phyloP scores from a whole-genome alignment of 2,113 vertebrate genomes.

The Upupa epops region DNA sequence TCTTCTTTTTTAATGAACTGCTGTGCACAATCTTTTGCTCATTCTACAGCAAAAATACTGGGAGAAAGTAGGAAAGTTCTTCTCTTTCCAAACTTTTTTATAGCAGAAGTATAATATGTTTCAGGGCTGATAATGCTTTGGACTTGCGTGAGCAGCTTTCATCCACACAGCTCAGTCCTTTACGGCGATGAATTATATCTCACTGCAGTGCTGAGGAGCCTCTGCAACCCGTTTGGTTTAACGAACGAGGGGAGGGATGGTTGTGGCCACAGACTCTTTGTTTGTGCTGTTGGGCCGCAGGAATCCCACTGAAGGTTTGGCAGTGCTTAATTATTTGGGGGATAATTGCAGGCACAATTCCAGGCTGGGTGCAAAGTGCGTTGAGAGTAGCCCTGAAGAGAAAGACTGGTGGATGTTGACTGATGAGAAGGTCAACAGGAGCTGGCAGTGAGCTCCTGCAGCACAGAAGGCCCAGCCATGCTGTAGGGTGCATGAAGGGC shows the following conservation, averaged over 20 bases:
- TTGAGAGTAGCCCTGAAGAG: no score
- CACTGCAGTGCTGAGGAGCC: not conserved
- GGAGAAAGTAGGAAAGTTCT: slow-evolving; percentile 15
- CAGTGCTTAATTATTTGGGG: no score
- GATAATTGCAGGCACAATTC: no score
- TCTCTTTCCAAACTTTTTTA: not conserved
- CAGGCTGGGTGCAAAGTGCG: no score
- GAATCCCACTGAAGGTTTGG: not conserved
- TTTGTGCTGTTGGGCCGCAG: not conserved
- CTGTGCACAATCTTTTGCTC: slow-evolving; percentile 17
- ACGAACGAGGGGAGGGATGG: not conserved
- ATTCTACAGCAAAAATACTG: not conserved
- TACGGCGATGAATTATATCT: not conserved
- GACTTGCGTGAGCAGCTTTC: not conserved
- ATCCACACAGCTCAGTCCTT: not conserved
- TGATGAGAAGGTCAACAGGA: no score
- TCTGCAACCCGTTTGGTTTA: not conserved
- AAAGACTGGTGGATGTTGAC: no score
- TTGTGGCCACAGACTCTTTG: not conserved
- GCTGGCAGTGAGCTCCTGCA: no score
- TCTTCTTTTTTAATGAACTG: slow-evolving; percentile 26
- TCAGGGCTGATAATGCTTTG: not conserved
- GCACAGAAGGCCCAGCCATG: no score
- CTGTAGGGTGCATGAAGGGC: no score
- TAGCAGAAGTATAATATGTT: not conserved